Percentiles rank a stretch among this genome's conserved stretches.
These are phyloP conservation scores for Nymphalis io DNA, from an alignment of 1,140 invertebrate species.

Conservation along the genomic window DNA sequence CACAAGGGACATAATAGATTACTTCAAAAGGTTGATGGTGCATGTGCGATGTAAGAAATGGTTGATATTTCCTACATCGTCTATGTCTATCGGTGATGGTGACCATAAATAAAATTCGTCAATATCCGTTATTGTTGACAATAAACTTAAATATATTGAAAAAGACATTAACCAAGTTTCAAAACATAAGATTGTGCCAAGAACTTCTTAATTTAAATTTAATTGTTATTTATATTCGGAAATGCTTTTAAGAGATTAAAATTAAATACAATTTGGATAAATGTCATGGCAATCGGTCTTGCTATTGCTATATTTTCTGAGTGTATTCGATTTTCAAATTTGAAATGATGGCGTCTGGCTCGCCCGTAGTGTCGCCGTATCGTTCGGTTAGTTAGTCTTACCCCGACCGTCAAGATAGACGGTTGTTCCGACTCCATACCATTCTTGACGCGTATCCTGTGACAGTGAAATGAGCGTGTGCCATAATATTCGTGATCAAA, in stretches of 20 bases:
- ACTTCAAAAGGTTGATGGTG: too few species aligned
- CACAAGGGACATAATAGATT: too few species aligned
- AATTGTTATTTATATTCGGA: neutral
- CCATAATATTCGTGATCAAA: neutral
- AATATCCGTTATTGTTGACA: too few species aligned
- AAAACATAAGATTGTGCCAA: too few species aligned
- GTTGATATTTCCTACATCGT: too few species aligned
- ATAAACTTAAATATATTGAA: too few species aligned
- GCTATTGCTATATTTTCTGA: neutral
- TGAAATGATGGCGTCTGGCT: constrained; percentile 1
- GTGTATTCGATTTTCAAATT: constrained; percentile 17
- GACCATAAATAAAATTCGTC: too few species aligned
- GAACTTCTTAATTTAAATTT: neutral
- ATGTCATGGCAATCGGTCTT: constrained; percentile 9
- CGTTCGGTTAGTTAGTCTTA: neutral
- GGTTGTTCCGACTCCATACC: constrained; percentile 7
- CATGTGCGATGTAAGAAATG: too few species aligned
- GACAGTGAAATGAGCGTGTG: constrained; percentile 28
- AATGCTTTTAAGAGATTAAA: constrained; percentile 9
- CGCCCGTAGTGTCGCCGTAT: neutral
- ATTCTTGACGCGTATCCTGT: neutral
- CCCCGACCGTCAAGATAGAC: constrained; percentile 4
- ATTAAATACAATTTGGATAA: constrained; percentile 6
- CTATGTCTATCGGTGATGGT: too few species aligned
- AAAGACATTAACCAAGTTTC: too few species aligned